Evolutionary conservation across 2,888 invertebrate genomes (phyloP).

Genomic region (Archaeoteleia sp.): DNA sequence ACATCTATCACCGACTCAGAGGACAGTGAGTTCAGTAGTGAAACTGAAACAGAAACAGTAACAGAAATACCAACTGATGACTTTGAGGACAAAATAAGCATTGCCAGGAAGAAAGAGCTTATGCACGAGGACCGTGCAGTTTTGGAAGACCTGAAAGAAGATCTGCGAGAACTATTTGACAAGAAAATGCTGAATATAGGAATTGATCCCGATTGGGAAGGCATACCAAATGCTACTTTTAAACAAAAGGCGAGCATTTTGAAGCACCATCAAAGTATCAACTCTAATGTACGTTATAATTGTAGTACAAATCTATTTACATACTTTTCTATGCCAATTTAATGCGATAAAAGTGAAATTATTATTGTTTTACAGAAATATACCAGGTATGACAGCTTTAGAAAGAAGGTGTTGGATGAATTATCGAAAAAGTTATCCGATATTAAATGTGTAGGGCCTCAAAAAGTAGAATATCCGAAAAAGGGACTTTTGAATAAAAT

Average conservation of each 20-base stretch:
- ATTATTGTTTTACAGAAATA: constrained; percentile 75
- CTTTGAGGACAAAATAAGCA: neutral
- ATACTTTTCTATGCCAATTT: constrained; percentile 3
- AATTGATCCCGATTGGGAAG: constrained; percentile 80
- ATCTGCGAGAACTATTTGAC: constrained; percentile 74
- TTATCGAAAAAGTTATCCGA: constrained; percentile 74
- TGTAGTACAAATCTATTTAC: neutral
- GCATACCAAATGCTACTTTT: constrained; percentile 77
- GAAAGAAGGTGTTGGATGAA: constrained; percentile 75
- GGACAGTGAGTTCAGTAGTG: constrained; percentile 47
- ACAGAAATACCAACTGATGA: constrained; percentile 51
- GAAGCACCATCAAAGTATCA: constrained; percentile 77
- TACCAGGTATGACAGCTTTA: constrained; percentile 75
- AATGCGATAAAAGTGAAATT: constrained; percentile 6
- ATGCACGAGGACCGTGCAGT: constrained; percentile 25
- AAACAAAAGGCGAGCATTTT: constrained; percentile 78
- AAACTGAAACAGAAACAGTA: constrained; percentile 55
- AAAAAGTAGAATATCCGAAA: constrained; percentile 65
- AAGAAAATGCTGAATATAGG: constrained; percentile 78
- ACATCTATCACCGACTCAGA: constrained; percentile 50
- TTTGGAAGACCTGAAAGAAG: constrained; percentile 53
- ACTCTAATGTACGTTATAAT: constrained; percentile 76
- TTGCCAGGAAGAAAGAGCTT: too few relatives aligned
- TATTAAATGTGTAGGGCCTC: constrained; percentile 61
- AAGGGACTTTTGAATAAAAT: constrained; percentile 75